Evolutionary conservation across 2,797 vertebrate genomes (phyloP), one percentile per base, ranked within the genome.

Genomic region (Crenichthys baileyi): DNA sequence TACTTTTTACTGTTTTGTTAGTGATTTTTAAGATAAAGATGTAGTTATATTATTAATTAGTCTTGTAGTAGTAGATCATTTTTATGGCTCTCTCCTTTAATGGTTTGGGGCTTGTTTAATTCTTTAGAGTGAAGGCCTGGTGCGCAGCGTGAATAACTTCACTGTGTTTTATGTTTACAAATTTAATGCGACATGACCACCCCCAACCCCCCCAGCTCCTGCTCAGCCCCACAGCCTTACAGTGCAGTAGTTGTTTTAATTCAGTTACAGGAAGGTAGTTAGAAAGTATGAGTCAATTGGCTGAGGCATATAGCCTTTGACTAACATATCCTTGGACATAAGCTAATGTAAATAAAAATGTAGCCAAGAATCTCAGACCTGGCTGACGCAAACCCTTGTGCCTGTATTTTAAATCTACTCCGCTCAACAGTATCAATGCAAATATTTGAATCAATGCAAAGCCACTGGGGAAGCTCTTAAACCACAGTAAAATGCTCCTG

Each of bases 341-440:
- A 63, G 15, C 16, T 1, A 0, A 13, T 36, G 60, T 31, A 18
- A 15, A 31, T 63, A 36, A 63, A 63, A 15, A 63, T 36, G 60
- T 36, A 48, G 46, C 46, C 60, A 63, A 18, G 16, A 18, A 31
- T 20, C 16, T 13, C 60, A 36, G 6, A 5, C 60, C 60, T 63
- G 29, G 29, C 60, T 41, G 36, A 67, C 4, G 36, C 39, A 67
- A 67, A 44, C 39, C 65, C 22, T 24, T 22, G 65, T 67, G 65
- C 39, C 11, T 67, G 36, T 67, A 22, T 44, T 22, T 6, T 24
- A 24, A 67, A 39, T 67, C 44, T 67, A 41, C 65, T 67, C 65
- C 24, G 36, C 60, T 63, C 29, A 63, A 20, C 65, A 67, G 20
- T 67, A 67, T 67, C 36, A 67, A 67, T 67, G 65, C 65, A 44